Evolutionary conservation across 2,113 vertebrate genomes (phyloP), one percentile per base, ranked within the genome.

Genomic region (Tachysurus vachellii): DNA sequence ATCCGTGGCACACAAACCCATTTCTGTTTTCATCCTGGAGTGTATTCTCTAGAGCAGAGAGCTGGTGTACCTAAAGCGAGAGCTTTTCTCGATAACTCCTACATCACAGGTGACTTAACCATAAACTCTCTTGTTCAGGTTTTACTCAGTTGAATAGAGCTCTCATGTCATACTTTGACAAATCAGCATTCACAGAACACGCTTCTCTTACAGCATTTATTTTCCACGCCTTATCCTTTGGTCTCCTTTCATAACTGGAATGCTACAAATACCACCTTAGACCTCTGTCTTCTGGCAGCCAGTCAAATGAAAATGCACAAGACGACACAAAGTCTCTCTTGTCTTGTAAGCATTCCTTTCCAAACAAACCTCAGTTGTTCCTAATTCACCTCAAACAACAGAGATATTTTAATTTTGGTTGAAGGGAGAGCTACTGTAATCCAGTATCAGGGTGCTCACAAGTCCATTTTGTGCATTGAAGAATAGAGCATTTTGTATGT

Each of bases 311-410:
- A 12, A 73, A 87, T 57, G 82, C 44, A 23, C 31, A 62, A 54
- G 56, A 71, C 36, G 54, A 47, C 19, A 87, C 86, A 87, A 87
- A 79, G 86, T 79, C 86, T 47, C 81, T 76, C 59, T 84, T 87
- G 86, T 87, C 81, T 21, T 79, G 81, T 44, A 68, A 56, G 61
- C 71, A 87, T 87, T 87, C 86, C 81, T 84, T 84, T 66, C 28
- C 5, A n/a, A 79, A 87, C 86, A 87, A 87, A 79, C 71, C 86
- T 79, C 71, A 42, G 73, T 87, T 87, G 86, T 87, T 87, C 86
- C 61, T 64, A 16, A 17, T 70, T 68, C 56, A 86, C 76, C 62
- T 86, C 76, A 50, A 64, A 79, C n/a, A 28, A 77, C n/a, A 77
- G 59, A 76, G 68, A 73, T 82, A 73, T 36, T 57, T 75, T 79